phyloP scores from a whole-genome alignment of 2,113 vertebrate species.

The Eretmochelys imbricata region DNA sequence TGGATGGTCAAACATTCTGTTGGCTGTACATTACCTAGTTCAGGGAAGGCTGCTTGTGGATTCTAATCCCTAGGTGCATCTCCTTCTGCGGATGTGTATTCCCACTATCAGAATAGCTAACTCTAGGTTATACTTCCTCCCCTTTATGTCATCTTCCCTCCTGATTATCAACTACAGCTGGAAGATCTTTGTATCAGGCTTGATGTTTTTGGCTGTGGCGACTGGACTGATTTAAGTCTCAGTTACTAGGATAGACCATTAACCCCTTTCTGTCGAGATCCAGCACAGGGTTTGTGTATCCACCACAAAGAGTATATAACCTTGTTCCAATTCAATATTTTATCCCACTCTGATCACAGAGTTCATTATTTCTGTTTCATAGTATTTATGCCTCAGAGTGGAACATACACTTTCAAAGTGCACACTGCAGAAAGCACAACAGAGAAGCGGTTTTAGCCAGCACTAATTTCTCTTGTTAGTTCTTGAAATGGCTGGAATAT shows the following conservation, averaged over 20 bases:
- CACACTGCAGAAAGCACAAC: neutral
- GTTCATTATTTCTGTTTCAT: neutral
- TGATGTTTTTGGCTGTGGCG: neutral
- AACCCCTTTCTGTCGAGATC: neutral
- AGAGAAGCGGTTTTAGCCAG: neutral
- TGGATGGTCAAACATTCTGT: neutral
- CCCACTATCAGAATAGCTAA: neutral
- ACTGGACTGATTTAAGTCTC: neutral
- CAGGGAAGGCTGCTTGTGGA: neutral
- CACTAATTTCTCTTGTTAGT: neutral
- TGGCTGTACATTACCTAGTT: neutral
- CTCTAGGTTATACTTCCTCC: neutral
- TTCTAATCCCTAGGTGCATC: neutral
- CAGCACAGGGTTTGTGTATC: rapidly evolving
- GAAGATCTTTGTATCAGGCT: neutral
- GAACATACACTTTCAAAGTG: neutral
- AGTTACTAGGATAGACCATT: neutral
- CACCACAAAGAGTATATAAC: rapidly evolving
- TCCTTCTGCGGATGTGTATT: neutral
- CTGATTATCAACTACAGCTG: neutral
- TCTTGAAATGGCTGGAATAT: neutral
- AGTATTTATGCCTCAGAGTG: neutral
- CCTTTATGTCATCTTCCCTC: neutral
- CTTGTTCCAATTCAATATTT: neutral
- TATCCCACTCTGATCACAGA: neutral